Base-by-base conservation (phyloP, 2,113 vertebrate species). In the Climacteris rufus region DNA sequence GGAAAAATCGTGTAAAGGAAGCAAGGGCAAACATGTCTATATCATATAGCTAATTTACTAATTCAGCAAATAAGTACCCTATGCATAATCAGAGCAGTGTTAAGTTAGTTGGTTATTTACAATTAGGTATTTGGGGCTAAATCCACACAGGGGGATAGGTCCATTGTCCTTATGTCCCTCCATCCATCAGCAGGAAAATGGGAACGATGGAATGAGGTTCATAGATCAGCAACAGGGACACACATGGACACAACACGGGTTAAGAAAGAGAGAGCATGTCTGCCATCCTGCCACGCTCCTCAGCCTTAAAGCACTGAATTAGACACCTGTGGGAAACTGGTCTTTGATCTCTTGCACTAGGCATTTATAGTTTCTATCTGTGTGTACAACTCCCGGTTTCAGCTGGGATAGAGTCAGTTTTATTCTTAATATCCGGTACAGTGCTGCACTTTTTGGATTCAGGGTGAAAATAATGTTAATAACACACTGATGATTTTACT, bases 191-290 rank as follows among this genome's bases (percentile, higher is more conserved):
- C 30, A 56, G n/a, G 49, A 47, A 57, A 52, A 39, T 1, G 14
- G 20, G 21, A 45, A 40, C 22, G 8, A 9, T 0, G 8, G n/a
- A 84, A 7, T 23, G 39, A 88, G 15, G 33, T 7, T 79, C n/a
- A 35, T 27, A 59, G 61, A 33, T 23, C 63, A 69, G 40, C 37
- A 56, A 23, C 27, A 40, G 15, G 23, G 28, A 44, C 78, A 75
- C 27, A 11, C 11, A 31, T 4, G 25, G 77, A 49, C 39, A 33
- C 31, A 66, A 20, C 15, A 18, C 0, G 0, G 39, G 11, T 65
- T 54, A 52, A 61, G 64, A 77, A 94, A 81, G 21, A 27, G 22
- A n/a, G 24, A 47, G 3, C 11, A 4, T 2, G 6, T 74, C 45
- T 87, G 27, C n/a, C 4, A 2, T 65, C n/a, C 60, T 81, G 42